Conservation (phyloP, 1,140 invertebrate species). For the Sesamia nonagrioides region DNA sequence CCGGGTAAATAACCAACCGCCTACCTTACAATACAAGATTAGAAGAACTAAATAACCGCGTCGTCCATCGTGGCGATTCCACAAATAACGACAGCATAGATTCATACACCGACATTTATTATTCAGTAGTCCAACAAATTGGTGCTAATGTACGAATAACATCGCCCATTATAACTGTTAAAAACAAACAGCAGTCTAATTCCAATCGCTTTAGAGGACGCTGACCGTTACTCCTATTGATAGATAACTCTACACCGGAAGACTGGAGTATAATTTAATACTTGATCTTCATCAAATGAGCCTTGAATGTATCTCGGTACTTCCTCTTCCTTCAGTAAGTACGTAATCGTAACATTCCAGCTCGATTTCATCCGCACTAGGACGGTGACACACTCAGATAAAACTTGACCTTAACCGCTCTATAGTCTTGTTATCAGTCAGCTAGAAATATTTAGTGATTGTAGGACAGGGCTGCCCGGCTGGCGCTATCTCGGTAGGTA, state of each 20-base stretch:
- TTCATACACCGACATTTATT: not conserved
- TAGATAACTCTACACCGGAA: constrained; percentile 34
- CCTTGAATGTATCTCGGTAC: constrained; percentile 37
- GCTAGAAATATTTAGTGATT: constrained; percentile 45
- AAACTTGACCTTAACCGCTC: constrained; percentile 69
- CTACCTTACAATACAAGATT: not conserved
- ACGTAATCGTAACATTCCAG: constrained; percentile 15
- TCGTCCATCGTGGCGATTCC: not conserved
- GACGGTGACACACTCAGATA: constrained; percentile 60
- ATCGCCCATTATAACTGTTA: not conserved
- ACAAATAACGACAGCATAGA: not conserved
- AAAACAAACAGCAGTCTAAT: constrained; percentile 2
- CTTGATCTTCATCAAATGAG: not conserved
- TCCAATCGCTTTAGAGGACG: constrained; percentile 15
- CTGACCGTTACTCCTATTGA: constrained; percentile 38
- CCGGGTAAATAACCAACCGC: not conserved
- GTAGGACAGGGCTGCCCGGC: constrained; percentile 13
- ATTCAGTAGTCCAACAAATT: not conserved
- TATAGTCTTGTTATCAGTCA: constrained; percentile 42
- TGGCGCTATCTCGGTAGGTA: not conserved
- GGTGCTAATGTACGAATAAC: constrained; percentile 6
- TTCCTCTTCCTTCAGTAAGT: constrained; percentile 34
- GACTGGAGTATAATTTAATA: constrained; percentile 31
- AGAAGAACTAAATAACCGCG: not conserved
- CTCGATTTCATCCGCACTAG: not conserved